Evolutionary conservation across 2,113 vertebrate species (phyloP).

Genomic region (human (Homo sapiens)): DNA sequence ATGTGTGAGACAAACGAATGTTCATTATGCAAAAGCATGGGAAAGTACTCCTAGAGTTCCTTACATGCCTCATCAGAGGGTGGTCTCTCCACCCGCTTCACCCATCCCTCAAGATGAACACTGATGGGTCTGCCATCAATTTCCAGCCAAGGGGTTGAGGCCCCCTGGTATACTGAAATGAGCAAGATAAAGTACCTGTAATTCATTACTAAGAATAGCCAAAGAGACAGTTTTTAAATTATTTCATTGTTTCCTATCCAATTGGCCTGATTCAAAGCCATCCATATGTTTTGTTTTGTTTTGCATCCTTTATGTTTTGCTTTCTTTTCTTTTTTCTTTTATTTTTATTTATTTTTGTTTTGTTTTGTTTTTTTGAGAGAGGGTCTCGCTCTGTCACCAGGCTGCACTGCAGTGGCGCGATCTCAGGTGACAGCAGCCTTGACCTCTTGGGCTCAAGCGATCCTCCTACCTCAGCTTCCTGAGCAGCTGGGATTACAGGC

Average conservation of each 20-base stretch:
- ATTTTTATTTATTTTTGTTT: no score
- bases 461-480: no score
- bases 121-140: neutral
- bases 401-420: no score
- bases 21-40: neutral
- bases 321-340: neutral
- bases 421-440: no score
- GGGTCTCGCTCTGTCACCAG: no score
- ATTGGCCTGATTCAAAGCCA: neutral
- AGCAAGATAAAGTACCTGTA: neutral
- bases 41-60: neutral
- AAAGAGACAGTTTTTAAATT: neutral
- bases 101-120: neutral
- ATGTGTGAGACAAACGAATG: neutral
- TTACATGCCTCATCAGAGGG: neutral
- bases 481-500: no score
- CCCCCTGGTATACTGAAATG: neutral
- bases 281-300: neutral
- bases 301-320: neutral
- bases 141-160: neutral
- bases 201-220: neutral
- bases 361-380: neutral
- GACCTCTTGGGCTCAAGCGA: no score
- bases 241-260: neutral
- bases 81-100: neutral